Evolutionary conservation across 23 tunicate genomes (phyloP).

Genomic region (Ciona savignyi): DNA sequence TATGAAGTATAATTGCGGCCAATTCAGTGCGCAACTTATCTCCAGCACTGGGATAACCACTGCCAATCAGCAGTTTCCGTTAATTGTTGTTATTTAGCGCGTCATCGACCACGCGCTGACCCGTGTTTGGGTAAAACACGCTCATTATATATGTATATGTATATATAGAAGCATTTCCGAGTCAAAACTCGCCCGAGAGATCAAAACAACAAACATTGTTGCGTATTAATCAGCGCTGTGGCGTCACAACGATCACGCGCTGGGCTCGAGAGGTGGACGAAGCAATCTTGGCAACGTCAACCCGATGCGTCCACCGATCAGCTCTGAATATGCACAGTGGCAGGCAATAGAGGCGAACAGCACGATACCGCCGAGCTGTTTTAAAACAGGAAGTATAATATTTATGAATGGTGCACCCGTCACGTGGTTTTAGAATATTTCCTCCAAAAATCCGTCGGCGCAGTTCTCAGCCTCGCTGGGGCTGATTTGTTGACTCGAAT

Average conservation of each 20-base stretch:
- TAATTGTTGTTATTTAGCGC: background rate
- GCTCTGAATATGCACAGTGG: no score
- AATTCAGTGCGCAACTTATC: no score
- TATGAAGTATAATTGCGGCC: no score
- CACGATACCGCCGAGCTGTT: no score
- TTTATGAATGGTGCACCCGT: background rate
- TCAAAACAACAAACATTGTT: background rate
- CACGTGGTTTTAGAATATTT: background rate
- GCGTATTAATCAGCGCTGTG: background rate
- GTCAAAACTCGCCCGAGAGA: background rate
- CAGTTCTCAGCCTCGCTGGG: background rate
- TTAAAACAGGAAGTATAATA: background rate
- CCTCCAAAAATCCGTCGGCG: background rate
- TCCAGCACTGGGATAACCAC: no score
- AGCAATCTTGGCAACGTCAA: no score
- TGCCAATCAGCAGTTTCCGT: background rate
- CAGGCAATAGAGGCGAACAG: no score
- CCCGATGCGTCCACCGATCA: no score
- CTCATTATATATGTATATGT: no score
- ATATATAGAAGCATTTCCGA: background rate
- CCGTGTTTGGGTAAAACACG: background rate
- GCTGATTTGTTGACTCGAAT: background rate
- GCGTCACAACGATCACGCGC: background rate
- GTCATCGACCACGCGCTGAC: background rate
- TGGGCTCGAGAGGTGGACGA: no score